phyloP scores from a whole-genome alignment of 2,888 invertebrate genomes.

The Scaptomyza cyrtandrae region DNA sequence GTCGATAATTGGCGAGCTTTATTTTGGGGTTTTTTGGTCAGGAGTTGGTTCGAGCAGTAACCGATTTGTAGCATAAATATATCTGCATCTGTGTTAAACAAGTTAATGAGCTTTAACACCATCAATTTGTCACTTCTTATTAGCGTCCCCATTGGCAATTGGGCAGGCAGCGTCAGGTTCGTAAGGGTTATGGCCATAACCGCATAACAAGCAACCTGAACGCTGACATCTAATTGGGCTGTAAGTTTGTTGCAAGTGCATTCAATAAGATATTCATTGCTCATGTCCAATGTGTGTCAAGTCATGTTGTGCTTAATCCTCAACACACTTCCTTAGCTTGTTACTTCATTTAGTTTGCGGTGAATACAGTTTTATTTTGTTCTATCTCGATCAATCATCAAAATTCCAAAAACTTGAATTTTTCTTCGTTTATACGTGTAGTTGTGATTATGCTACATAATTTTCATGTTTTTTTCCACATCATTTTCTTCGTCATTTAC shows the following conservation, averaged over 20 bases:
- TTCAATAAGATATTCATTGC: slow-evolving; percentile 21
- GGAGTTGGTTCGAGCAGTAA: slow-evolving; percentile 33
- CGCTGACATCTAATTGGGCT: slow-evolving; percentile 38
- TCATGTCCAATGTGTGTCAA: not conserved
- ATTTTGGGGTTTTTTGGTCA: slow-evolving; percentile 61
- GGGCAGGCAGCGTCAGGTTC: too few relatives aligned
- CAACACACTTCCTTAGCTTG: not conserved
- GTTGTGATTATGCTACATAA: slow-evolving; percentile 6
- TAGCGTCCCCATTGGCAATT: slow-evolving; percentile 62
- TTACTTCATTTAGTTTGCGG: slow-evolving; percentile 3
- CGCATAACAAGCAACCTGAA: slow-evolving; percentile 22
- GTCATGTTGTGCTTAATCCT: slow-evolving; percentile 5
- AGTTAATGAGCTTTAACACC: slow-evolving; percentile 83
- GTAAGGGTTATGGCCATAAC: slow-evolving; percentile 1
- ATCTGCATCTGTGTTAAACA: slow-evolving; percentile 59
- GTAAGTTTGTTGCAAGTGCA: slow-evolving; percentile 25
- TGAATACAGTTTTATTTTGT: not conserved
- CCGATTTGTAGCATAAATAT: slow-evolving; percentile 24
- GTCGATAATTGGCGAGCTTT: slow-evolving; percentile 81
- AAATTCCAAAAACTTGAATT: not conserved
- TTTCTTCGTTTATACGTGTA: not conserved
- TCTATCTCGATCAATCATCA: not conserved
- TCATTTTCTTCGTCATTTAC: slow-evolving; percentile 17
- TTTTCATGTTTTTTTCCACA: slow-evolving; percentile 5
- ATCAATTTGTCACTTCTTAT: slow-evolving; percentile 83